Percentiles rank a stretch among this genome's conserved stretches.
Evolutionary conservation across 2,797 vertebrate species (phyloP).

Genomic region (Hapalemur alaotrensis): DNA sequence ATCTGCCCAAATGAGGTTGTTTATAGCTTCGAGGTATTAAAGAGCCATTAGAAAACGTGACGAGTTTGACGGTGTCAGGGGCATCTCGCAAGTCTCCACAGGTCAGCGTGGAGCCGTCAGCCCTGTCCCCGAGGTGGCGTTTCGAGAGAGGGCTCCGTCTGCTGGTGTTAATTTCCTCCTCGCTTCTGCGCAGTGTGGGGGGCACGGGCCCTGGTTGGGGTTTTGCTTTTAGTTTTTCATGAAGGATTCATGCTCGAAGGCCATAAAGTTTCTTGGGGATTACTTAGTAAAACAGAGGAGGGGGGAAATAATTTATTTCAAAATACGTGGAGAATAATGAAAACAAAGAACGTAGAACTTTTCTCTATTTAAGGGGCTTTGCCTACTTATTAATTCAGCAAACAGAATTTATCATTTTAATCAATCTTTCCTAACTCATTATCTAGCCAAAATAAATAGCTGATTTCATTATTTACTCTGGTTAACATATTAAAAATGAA

Average conservation of each 20-base stretch:
- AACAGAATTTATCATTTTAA: conserved; percentile 25
- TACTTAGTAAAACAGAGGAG: not conserved
- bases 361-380: not conserved
- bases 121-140: not conserved
- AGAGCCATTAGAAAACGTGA: conserved; percentile 48
- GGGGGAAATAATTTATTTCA: not conserved
- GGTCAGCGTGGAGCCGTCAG: not conserved
- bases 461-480: conserved; percentile 3
- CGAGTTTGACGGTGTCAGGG: not conserved
- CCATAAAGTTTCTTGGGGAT: not conserved
- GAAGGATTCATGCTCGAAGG: not conserved
- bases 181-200: not conserved
- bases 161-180: not conserved
- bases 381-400: not conserved
- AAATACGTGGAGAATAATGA: conserved; percentile 15
- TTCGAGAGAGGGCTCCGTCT: not conserved
- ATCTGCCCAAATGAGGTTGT: conserved; percentile 45
- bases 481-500: not conserved
- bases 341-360: not conserved
- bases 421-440: conserved; percentile 18
- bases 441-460: conserved; percentile 31
- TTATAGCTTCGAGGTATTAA: conserved; percentile 56
- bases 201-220: not conserved
- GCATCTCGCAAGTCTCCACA: conserved; percentile 66
- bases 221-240: not conserved